Percentiles rank a stretch among this genome's conserved stretches.
phyloP scores from a whole-genome alignment of 2,113 vertebrate species.

The Paracanthobrama guichenoti region DNA sequence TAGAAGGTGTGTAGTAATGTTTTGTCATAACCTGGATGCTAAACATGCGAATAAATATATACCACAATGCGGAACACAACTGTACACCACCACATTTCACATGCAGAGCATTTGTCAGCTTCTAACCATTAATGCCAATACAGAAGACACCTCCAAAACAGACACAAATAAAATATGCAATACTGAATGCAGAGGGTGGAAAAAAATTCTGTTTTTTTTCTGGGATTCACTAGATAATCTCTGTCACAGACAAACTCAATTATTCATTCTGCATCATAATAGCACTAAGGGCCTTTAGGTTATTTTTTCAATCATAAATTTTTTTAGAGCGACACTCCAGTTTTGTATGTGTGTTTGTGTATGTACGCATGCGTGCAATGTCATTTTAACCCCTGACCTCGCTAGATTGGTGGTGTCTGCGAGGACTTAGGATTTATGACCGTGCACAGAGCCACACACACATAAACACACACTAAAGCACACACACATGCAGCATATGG shows the following conservation, averaged over 20 bases:
- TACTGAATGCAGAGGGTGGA: background rate
- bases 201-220: background rate
- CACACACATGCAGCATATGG: conserved; percentile 45
- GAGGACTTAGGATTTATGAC: conserved; percentile 49
- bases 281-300: conserved; percentile 23
- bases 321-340: background rate
- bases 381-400: conserved; percentile 39
- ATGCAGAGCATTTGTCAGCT: background rate
- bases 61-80: background rate
- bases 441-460: conserved; percentile 25
- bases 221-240: background rate
- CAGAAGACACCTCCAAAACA: conserved; percentile 1
- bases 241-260: conserved; percentile 16
- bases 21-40: background rate
- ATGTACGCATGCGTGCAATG: background rate
- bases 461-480: conserved; percentile 45
- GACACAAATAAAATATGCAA: background rate
- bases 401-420: conserved; percentile 54
- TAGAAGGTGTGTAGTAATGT: background rate
- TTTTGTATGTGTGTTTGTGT: conserved; percentile 17
- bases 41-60: background rate
- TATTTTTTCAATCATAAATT: conserved; percentile 16
- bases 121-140: background rate
- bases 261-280: conserved; percentile 22
- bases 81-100: background rate